Base-by-base conservation (phyloP, 2,113 vertebrate genomes). In the Thinocorus orbignyianus region DNA sequence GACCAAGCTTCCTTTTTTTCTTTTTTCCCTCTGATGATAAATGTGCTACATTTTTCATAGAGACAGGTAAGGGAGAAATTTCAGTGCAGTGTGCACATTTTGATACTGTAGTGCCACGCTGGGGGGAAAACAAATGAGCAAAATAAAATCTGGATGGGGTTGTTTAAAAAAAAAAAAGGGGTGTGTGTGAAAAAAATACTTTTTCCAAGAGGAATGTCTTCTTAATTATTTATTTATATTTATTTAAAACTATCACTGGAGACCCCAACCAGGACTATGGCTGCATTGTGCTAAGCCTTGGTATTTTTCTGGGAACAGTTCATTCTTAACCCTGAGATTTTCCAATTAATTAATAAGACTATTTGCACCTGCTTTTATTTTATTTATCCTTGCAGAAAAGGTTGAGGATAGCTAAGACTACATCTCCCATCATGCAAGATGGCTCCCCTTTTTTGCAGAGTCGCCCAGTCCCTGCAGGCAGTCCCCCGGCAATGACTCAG, bases 31-130 rank as follows among this genome's bases (percentile, higher is more conserved):
- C 35, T 51, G 94, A 91, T 79, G 84, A 96, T 96, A 92, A 96
- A 97, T 93, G 91, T 86, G 81, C 64, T 69, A 61, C 87, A 92
- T 95, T 92, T 97, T 97, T 97, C 86, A 94, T 91, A 86, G 68
- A 95, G 85, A 93, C 60, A 77, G 93, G 94, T 13, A 68, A 81
- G 92, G 91, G 78, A 94, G 95, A 48, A 81, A 94, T 89, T 91
- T 96, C 95, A 73, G 64, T 76, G 88, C 92, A 65, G 70, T 62
- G 54, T 78, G 86, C 85, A 46, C 66, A 81, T 93, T 78, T 86
- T 81, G 92, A 72, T 81, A 52, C 39, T 4, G 95, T 68, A 88
- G 86, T 33, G 49, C 88, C 93, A 92, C 60, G 46, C 1, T 87
- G 31, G 17, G 49, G 83, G 74, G 51, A 97, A 97, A 96, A 96